Evolutionary conservation across 1,140 invertebrate species (phyloP).

Genomic region (Drosophila navojoa): DNA sequence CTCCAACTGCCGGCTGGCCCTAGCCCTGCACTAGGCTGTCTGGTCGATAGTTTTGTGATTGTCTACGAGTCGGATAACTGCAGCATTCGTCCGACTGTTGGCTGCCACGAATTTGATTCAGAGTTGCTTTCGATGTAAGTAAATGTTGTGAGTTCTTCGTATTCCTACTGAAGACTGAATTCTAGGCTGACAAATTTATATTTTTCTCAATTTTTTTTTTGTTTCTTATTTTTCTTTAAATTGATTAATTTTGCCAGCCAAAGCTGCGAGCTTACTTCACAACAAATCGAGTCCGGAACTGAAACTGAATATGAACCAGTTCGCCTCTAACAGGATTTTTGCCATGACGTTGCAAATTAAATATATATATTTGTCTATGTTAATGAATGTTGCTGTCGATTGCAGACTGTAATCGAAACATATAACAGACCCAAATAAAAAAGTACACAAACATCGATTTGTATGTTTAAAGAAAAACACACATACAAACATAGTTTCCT

Average conservation of each 20-base stretch:
- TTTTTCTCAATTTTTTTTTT: background rate
- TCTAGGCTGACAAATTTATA: constrained; percentile 28
- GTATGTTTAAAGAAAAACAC: too few species aligned
- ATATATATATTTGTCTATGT: too few species aligned
- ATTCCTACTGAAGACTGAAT: constrained; percentile 63
- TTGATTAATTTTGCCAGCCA: constrained; percentile 84
- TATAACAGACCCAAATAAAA: too few species aligned
- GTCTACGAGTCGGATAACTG: constrained; percentile 18
- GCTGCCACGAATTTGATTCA: constrained; percentile 5
- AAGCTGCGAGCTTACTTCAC: background rate
- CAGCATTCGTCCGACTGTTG: constrained; percentile 11
- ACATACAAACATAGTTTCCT: too few species aligned
- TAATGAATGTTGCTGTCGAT: too few species aligned
- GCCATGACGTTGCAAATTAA: background rate
- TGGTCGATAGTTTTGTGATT: background rate
- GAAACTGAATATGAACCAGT: background rate
- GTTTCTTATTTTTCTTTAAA: constrained; percentile 8
- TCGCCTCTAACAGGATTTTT: background rate
- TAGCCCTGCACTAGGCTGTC: background rate
- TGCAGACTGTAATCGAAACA: too few species aligned
- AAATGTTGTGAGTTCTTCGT: constrained; percentile 53
- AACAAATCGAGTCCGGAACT: background rate
- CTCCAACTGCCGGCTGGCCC: background rate
- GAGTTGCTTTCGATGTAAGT: constrained; percentile 24
- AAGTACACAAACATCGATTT: too few species aligned